phyloP scores from a whole-genome alignment of 2,888 invertebrate genomes.

The Pseudococcus longispinus region DNA sequence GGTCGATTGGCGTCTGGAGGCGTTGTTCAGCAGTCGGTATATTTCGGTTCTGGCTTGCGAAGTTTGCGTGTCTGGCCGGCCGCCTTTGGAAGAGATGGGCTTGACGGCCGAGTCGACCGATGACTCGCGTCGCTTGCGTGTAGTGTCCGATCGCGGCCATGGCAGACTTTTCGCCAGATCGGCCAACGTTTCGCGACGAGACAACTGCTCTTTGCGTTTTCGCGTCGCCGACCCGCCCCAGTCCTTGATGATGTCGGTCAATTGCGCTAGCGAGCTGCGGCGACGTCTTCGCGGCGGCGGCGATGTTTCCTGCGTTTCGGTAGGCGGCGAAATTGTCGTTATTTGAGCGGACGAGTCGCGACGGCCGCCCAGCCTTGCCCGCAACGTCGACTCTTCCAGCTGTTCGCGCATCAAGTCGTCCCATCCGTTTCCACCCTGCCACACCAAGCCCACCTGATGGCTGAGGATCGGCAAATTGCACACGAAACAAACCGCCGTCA shows the following conservation, averaged over 20 bases:
- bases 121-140: conserved; percentile 82
- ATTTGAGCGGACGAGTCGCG: conserved; percentile 92
- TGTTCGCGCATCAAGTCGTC: conserved; percentile 89
- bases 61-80: conserved; percentile 69
- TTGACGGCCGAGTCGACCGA: conserved; percentile 86
- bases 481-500: conserved; percentile 94
- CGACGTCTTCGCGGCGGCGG: conserved; percentile 72
- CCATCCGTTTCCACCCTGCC: conserved; percentile 94
- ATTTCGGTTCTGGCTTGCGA: conserved; percentile 73
- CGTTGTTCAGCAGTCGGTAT: conserved; percentile 75
- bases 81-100: conserved; percentile 68
- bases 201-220: conserved; percentile 72
- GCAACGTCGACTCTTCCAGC: conserved; percentile 83
- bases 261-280: conserved; percentile 84
- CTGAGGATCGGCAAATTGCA: conserved; percentile 94
- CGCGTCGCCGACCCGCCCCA: conserved; percentile 75
- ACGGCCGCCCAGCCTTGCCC: conserved; percentile 83
- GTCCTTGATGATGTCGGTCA: conserved; percentile 86
- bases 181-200: conserved; percentile 84
- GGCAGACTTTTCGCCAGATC: conserved; percentile 85
- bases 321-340: conserved; percentile 81
- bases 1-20: conserved; percentile 68
- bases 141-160: conserved; percentile 74
- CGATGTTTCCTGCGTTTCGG: conserved; percentile 74
- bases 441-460: conserved; percentile 91